Evolutionary conservation across 2,888 invertebrate species (phyloP).

Genomic region (Scaptomyza cyrtandrae): DNA sequence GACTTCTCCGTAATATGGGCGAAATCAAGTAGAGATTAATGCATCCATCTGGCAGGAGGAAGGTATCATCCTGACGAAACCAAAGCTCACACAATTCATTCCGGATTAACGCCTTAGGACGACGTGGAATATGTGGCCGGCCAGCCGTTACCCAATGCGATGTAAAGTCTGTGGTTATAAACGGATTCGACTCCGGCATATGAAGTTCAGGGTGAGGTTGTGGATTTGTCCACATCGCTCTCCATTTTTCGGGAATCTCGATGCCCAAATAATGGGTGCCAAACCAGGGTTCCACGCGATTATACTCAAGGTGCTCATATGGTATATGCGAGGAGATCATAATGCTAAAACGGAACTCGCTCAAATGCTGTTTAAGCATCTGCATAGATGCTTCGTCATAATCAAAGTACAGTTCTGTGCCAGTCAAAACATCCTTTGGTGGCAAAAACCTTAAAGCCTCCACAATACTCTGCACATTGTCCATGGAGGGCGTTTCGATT

Average conservation of each 20-base stretch:
- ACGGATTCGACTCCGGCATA: conserved; percentile 90
- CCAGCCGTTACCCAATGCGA: conserved; percentile 78
- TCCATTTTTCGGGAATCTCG: conserved; percentile 87
- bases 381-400: conserved; percentile 88
- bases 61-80: conserved; percentile 93
- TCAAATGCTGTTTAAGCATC: conserved; percentile 72
- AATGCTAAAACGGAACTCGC: conserved; percentile 82
- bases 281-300: conserved; percentile 92
- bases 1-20: conserved; percentile 87
- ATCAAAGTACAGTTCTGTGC: conserved; percentile 90
- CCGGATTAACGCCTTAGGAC: conserved; percentile 87
- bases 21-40: conserved; percentile 90
- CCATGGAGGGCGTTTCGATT: conserved; percentile 89
- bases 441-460: conserved; percentile 92
- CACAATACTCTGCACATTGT: conserved; percentile 91
- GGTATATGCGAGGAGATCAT: conserved; percentile 83
- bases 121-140: conserved; percentile 78
- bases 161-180: conserved; percentile 89
- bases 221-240: conserved; percentile 87
- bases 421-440: conserved; percentile 91
- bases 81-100: conserved; percentile 88
- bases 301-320: conserved; percentile 84
- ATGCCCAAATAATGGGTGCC: conserved; percentile 89
- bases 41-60: conserved; percentile 91
- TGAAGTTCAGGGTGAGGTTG: conserved; percentile 87